Evolutionary conservation across 2,113 vertebrate genomes (phyloP).

Genomic region (Vidua chalybeata): DNA sequence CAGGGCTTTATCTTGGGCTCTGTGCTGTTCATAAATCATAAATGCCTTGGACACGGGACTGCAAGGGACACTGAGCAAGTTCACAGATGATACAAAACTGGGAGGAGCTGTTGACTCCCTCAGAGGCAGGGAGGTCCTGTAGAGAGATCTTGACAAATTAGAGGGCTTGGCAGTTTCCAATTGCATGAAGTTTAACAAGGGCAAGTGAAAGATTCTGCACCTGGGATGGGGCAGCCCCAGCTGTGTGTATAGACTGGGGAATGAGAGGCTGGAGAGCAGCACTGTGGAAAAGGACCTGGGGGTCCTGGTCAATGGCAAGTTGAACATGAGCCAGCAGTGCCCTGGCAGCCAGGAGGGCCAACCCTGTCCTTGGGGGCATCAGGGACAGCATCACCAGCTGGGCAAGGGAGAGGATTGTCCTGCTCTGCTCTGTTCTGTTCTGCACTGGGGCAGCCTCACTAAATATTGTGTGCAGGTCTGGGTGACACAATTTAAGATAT

Average conservation of each 20-base stretch:
- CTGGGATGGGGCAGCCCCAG: accelerated
- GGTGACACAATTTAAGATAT: background rate
- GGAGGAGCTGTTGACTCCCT: background rate
- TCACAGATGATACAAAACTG: background rate
- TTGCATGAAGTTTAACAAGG: accelerated
- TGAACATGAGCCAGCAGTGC: background rate
- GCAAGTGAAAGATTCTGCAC: background rate
- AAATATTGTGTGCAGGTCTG: background rate
- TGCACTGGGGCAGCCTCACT: background rate
- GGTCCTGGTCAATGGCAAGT: accelerated
- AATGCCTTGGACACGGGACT: background rate
- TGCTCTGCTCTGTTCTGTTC: background rate
- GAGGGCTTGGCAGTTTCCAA: accelerated
- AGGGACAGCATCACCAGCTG: accelerated
- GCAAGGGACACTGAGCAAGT: background rate
- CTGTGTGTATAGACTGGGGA: accelerated
- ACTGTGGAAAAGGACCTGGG: background rate
- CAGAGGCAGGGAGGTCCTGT: background rate
- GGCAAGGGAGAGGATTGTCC: background rate
- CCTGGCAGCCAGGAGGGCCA: background rate
- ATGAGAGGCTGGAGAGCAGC: background rate
- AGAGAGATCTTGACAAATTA: background rate
- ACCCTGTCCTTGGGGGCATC: background rate
- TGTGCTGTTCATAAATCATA: background rate
- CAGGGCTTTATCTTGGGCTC: background rate